A percentile compares a stretch with the other conserved stretches of the same genome.
Conservation (phyloP, 2,797 vertebrate genomes). For the Pipistrellus pipistrellus region DNA sequence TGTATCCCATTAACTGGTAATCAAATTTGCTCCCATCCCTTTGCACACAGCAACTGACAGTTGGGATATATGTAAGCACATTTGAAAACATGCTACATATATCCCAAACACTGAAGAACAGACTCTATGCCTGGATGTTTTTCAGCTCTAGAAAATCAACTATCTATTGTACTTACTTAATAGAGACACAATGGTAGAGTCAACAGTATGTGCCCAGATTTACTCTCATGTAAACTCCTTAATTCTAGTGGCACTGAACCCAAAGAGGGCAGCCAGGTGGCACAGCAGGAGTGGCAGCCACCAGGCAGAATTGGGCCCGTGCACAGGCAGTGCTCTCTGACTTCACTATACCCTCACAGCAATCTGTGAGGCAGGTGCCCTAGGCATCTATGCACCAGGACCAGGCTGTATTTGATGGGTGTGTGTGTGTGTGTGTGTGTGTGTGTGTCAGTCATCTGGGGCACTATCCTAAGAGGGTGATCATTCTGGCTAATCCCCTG, state of each 20-base stretch:
- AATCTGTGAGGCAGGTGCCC: not conserved
- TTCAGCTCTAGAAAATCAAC: not conserved
- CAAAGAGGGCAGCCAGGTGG: not conserved
- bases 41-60: not conserved
- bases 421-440: not conserved
- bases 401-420: not conserved
- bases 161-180: not conserved
- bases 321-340: not conserved
- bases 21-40: not conserved
- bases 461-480: not conserved
- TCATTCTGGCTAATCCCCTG: not conserved
- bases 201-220: not conserved
- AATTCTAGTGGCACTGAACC: not conserved
- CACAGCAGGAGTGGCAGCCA: not conserved
- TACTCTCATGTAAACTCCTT: not conserved
- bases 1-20: not conserved
- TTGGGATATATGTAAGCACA: not conserved
- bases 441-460: not conserved
- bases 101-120: not conserved
- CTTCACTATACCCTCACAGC: not conserved
- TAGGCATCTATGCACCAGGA: not conserved
- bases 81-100: not conserved
- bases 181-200: not conserved
- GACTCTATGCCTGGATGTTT: not conserved
- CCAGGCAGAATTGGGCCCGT: accelerated